These are phyloP conservation scores for Eurystomus glaucurus DNA, from an alignment of 2,797 vertebrate species.

Conservation along the genomic window DNA sequence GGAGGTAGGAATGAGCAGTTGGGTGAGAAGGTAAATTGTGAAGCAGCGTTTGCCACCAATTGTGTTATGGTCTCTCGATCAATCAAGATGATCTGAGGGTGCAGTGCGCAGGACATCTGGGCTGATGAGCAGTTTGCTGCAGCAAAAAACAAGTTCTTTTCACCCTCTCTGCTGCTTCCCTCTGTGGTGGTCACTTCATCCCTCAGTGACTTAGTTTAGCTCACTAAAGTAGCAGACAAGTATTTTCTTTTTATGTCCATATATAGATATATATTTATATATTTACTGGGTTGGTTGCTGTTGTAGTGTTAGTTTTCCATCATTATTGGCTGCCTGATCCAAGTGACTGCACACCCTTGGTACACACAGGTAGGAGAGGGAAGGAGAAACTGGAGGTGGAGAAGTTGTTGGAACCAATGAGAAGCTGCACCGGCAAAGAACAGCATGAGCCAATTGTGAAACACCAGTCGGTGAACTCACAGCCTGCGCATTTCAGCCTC, in stretches of 20 bases:
- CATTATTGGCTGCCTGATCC: neutral
- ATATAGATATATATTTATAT: rapidly evolving
- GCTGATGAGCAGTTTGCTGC: neutral
- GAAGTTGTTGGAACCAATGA: conserved; percentile 30
- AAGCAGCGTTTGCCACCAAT: rapidly evolving
- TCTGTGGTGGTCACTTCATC: neutral
- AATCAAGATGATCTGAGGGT: rapidly evolving
- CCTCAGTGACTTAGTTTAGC: neutral
- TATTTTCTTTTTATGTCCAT: neutral
- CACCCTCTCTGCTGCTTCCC: neutral
- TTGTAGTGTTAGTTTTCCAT: neutral
- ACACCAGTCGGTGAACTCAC: neutral
- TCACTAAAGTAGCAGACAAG: neutral
- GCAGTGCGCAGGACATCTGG: neutral
- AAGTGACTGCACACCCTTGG: neutral
- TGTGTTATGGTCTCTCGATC: neutral
- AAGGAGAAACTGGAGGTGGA: conserved; percentile 24
- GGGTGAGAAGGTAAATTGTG: neutral
- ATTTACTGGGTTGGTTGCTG: neutral
- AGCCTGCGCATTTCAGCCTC: neutral
- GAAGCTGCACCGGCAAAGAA: neutral
- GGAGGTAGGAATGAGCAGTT: neutral
- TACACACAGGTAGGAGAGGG: neutral
- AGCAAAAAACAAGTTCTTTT: neutral
- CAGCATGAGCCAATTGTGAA: neutral